Conservation (phyloP, 2,797 vertebrate species). For the Pseudomugil gertrudae region DNA sequence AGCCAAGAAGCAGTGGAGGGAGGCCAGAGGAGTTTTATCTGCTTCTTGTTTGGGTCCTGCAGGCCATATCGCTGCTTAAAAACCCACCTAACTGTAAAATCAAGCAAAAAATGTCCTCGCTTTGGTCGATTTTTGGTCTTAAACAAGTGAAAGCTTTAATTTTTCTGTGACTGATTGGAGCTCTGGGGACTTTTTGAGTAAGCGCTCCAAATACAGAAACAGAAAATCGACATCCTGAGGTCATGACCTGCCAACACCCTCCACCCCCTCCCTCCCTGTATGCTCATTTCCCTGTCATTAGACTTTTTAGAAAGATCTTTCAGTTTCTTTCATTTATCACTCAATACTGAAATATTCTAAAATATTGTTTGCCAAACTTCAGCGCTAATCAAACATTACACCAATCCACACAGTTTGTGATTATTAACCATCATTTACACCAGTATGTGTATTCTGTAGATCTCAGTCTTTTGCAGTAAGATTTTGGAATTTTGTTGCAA, state of each 20-base stretch:
- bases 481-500: background rate
- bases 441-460: conserved; percentile 3
- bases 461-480: conserved; percentile 3
- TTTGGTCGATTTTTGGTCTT: background rate
- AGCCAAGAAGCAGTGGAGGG: too few relatives aligned
- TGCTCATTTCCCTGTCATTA: background rate
- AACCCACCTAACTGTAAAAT: too few relatives aligned
- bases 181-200: too few relatives aligned
- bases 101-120: too few relatives aligned
- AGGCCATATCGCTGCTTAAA: too few relatives aligned
- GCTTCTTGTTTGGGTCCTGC: too few relatives aligned
- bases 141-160: background rate
- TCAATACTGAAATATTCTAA: background rate
- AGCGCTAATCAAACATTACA: background rate
- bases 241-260: background rate
- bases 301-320: background rate
- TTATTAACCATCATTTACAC: conserved; percentile 5
- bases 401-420: background rate
- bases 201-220: background rate
- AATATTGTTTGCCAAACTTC: background rate
- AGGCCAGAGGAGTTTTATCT: too few relatives aligned
- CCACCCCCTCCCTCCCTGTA: background rate
- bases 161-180: background rate
- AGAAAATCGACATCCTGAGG: background rate
- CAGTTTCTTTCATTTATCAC: background rate